Conservation (phyloP, 2,888 invertebrate species). For the Cactoblastis cactorum region DNA sequence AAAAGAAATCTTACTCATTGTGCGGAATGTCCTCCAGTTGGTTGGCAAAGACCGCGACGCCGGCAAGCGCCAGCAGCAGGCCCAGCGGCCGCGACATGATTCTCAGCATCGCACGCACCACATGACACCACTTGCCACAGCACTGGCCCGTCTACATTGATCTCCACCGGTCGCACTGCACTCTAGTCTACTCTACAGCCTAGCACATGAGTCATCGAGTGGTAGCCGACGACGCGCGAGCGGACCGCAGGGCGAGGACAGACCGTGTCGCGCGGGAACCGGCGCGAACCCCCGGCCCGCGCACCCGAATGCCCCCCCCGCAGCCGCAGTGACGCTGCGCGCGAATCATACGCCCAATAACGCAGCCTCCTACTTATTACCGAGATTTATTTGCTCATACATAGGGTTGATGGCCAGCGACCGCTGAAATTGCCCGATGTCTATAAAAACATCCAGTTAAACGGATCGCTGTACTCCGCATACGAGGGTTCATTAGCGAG, state of each 20-base stretch:
- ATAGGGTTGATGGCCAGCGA: slow-evolving; percentile 58
- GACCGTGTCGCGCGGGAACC: slow-evolving; percentile 44
- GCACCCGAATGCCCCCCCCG: slow-evolving; percentile 37
- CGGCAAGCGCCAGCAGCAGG: slow-evolving; percentile 53
- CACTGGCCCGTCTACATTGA: slow-evolving; percentile 52
- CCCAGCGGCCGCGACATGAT: slow-evolving; percentile 54
- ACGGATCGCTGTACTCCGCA: slow-evolving; percentile 1
- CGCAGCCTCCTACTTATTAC: slow-evolving; percentile 69
- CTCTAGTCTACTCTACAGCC: slow-evolving; percentile 42
- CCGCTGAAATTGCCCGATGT: slow-evolving; percentile 31
- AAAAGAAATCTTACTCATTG: slow-evolving; percentile 85
- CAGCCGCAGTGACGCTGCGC: slow-evolving; percentile 76
- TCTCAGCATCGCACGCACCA: slow-evolving; percentile 61
- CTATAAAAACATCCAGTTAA: slow-evolving; percentile 24
- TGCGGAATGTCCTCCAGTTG: slow-evolving; percentile 94
- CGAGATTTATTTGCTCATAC: slow-evolving; percentile 71
- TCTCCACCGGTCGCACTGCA: slow-evolving; percentile 51
- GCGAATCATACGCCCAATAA: slow-evolving; percentile 77
- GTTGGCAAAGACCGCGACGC: slow-evolving; percentile 78
- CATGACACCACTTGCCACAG: slow-evolving; percentile 60
- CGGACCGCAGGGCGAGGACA: slow-evolving; percentile 52
- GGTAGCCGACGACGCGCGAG: slow-evolving; percentile 40
- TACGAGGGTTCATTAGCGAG: not conserved
- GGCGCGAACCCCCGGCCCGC: slow-evolving; percentile 37
- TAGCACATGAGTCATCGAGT: slow-evolving; percentile 54